Percentiles rank a stretch among this genome's conserved stretches.
phyloP scores from a whole-genome alignment of 1,140 invertebrate species.

The Armadillidium nasatum region DNA sequence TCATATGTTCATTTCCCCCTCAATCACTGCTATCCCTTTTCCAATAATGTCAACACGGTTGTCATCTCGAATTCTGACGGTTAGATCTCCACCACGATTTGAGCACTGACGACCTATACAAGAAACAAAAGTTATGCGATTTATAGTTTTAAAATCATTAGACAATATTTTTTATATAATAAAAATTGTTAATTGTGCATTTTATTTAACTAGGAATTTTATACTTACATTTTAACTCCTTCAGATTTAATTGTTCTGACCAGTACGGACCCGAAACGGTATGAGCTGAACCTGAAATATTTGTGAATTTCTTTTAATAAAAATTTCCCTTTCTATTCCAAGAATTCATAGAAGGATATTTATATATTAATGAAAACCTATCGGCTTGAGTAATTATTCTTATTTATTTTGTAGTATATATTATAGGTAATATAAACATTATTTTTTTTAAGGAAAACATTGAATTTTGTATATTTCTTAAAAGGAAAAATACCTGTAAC shows the following conservation, averaged over 20 bases:
- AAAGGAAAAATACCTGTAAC: slow-evolving; percentile 50
- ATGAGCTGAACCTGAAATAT: slow-evolving; percentile 51
- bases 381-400: too few relatives aligned
- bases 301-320: too few relatives aligned
- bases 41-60: slow-evolving; percentile 49
- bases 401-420: too few relatives aligned
- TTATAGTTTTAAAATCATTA: too few relatives aligned
- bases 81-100: slow-evolving; percentile 50
- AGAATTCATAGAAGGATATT: too few relatives aligned
- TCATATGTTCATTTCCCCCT: slow-evolving; percentile 40
- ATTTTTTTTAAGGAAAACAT: too few relatives aligned
- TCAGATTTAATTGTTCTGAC: slow-evolving; percentile 46
- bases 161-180: too few relatives aligned
- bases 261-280: slow-evolving; percentile 56
- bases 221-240: slow-evolving; percentile 29
- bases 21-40: slow-evolving; percentile 47
- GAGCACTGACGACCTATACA: slow-evolving; percentile 50
- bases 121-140: background rate
- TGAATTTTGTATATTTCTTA: too few relatives aligned
- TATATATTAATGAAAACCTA: too few relatives aligned
- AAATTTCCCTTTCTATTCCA: too few relatives aligned
- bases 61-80: slow-evolving; percentile 45
- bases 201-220: background rate
- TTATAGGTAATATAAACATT: too few relatives aligned
- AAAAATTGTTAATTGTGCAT: too few relatives aligned